Base-by-base conservation (phyloP, 92 coral and sea anemone genomes). In the Epizoanthus fatuus region DNA sequence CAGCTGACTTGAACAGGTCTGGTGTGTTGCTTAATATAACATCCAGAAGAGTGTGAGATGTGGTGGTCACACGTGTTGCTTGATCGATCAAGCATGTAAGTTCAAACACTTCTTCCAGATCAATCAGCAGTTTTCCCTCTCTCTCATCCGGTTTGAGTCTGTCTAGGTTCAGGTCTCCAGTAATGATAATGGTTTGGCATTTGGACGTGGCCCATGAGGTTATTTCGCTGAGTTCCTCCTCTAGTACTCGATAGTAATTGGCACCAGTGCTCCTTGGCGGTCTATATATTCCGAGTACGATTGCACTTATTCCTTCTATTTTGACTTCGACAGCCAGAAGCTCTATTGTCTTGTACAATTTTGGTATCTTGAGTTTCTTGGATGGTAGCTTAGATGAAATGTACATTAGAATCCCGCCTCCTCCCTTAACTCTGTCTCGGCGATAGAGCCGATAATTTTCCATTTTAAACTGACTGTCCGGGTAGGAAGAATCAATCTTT, bases 371-470 rank as follows among this genome's bases (percentile, higher is more conserved):
- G 6, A 62, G 67, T 22, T 62, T 25, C 68, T 63, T 63, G 1
- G 68, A 63, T 63, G 68, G 68, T 10, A 87, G 17, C 53, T 56
- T 56, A 14, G 80, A 52, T 38, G 53, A 20, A 42, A 88, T 75
- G 53, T 82, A 88, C 10, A 54, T 56, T 53, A 88, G 66, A 12
- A 88, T 79, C 5, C 91, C 91, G 15, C 91, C 87, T 37, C 91
- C 91, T 40, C 57, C 75, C 29, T 75, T 75, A 4, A 12, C 55
- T 42, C 81, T 54, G 11, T 52, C 81, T 7, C 35, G 51, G 14
- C 72, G 72, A 25, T 57, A 63, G n/a, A 79, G 84, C 1, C 72
- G 58, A 16, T 79, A 79, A 13, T 79, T 79, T 11, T 52, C 1
- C 69, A 79, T 11, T 4, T 19, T 37, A 20, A 79, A 79, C 57